A percentile compares a stretch with the other conserved stretches of the same genome.
phyloP scores from a whole-genome alignment of 1,140 invertebrate species.

The Drosophila kanapiae region DNA sequence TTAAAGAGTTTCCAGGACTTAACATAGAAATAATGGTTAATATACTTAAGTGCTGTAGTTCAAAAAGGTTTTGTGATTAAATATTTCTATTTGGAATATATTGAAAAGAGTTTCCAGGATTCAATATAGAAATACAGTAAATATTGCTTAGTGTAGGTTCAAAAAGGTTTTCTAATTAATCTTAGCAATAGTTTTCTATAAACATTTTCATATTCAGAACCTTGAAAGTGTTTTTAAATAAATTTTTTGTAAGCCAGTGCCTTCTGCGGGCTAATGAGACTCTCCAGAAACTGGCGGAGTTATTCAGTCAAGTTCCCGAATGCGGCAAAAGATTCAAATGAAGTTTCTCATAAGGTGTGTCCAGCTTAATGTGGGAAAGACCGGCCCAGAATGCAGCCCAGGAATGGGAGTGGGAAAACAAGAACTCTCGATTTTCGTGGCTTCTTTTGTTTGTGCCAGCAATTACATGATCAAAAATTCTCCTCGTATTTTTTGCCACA shows the following conservation, averaged over 20 bases:
- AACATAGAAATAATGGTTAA: no score
- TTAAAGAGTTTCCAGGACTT: neutral
- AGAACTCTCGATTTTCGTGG: slow-evolving; percentile 22
- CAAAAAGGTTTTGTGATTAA: no score
- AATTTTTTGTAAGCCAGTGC: neutral
- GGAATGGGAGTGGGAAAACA: slow-evolving; percentile 20
- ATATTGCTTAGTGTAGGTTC: no score
- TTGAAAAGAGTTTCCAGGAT: neutral
- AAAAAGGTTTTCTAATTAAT: no score
- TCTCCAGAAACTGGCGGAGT: slow-evolving; percentile 1
- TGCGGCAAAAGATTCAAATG: slow-evolving; percentile 22
- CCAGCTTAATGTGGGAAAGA: slow-evolving; percentile 39
- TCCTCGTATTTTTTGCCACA: slow-evolving; percentile 43
- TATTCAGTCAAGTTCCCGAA: slow-evolving; percentile 9
- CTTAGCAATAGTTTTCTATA: neutral
- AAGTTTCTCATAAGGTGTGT: slow-evolving; percentile 34
- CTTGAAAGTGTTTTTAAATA: neutral
- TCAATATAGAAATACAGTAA: no score
- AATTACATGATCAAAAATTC: slow-evolving; percentile 78
- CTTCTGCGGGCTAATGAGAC: slow-evolving; percentile 63
- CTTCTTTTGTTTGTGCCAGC: slow-evolving; percentile 25
- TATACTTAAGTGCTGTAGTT: no score
- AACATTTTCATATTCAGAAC: neutral
- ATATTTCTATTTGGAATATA: no score
- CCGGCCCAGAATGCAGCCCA: slow-evolving; percentile 8